Conservation (phyloP, 2,888 invertebrate genomes). For the Chromoteleia sp. region DNA sequence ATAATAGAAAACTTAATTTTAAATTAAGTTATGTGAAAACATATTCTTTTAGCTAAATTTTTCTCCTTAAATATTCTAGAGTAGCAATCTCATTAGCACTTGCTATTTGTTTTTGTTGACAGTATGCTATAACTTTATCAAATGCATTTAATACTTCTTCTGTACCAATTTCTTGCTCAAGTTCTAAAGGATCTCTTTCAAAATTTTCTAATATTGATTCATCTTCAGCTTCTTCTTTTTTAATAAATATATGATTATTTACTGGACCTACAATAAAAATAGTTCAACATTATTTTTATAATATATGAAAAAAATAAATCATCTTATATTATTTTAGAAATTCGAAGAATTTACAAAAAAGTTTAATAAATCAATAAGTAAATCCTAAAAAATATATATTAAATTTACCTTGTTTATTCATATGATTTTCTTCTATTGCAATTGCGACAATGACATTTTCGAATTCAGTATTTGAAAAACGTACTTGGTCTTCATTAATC, state of each 20-base stretch:
- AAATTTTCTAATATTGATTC: neutral
- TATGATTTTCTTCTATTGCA: conserved; percentile 7
- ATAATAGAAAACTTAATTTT: too few species aligned
- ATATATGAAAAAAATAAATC: too few species aligned
- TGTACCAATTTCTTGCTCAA: conserved; percentile 11
- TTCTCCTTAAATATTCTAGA: conserved; percentile 14
- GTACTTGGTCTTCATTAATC: conserved; percentile 37
- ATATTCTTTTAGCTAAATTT: too few species aligned
- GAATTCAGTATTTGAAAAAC: conserved; percentile 24
- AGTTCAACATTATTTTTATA: too few species aligned
- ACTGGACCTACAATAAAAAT: neutral
- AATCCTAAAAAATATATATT: neutral
- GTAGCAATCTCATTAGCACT: conserved; percentile 27
- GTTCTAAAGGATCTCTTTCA: conserved; percentile 35
- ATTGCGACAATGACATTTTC: conserved; percentile 35
- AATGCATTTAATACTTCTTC: conserved; percentile 32
- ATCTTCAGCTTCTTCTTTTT: conserved; percentile 28
- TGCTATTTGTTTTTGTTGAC: conserved; percentile 34
- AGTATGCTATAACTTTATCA: conserved; percentile 39
- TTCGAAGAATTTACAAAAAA: too few species aligned
- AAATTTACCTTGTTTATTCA: neutral
- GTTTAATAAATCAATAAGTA: neutral
- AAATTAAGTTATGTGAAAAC: too few species aligned
- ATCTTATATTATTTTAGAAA: too few species aligned
- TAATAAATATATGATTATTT: conserved; percentile 35